Evolutionary conservation across 2,888 invertebrate genomes (phyloP).

Genomic region (Drosophila infuscata): DNA sequence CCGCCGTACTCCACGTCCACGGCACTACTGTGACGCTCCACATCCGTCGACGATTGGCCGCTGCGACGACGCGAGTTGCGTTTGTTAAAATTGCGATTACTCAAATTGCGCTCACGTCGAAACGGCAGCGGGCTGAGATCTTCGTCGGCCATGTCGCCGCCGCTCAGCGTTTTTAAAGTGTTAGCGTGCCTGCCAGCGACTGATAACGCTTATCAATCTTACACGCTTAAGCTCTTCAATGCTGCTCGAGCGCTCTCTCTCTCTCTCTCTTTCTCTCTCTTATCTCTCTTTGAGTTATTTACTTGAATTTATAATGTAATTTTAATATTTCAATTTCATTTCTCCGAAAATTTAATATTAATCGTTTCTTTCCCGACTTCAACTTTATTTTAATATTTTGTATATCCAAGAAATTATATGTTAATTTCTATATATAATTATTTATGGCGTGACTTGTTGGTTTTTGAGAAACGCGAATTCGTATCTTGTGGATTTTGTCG

Average conservation of each 20-base stretch:
- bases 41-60: conserved; percentile 48
- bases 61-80: conserved; percentile 77
- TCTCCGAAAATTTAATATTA: conserved; percentile 16
- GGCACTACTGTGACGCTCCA: conserved; percentile 52
- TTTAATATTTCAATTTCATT: conserved; percentile 4
- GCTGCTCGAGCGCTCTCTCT: neutral
- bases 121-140: conserved; percentile 81
- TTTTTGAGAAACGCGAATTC: conserved; percentile 55
- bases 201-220: conserved; percentile 62
- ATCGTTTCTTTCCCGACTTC: conserved; percentile 18
- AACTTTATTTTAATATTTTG: conserved; percentile 28
- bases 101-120: conserved; percentile 81
- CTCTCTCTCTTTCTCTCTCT: neutral
- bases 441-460: conserved; percentile 46
- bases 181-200: conserved; percentile 40
- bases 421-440: conserved; percentile 30
- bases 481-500: conserved; percentile 43
- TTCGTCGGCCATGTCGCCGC: conserved; percentile 72
- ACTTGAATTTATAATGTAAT: neutral
- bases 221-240: conserved; percentile 2
- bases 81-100: conserved; percentile 81
- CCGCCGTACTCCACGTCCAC: conserved; percentile 50
- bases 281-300: neutral
- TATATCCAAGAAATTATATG: conserved; percentile 13
- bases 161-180: neutral